A percentile compares a stretch with the other conserved stretches of the same genome.
phyloP scores from a whole-genome alignment of 2,797 vertebrate genomes.

The Acomys russatus region DNA sequence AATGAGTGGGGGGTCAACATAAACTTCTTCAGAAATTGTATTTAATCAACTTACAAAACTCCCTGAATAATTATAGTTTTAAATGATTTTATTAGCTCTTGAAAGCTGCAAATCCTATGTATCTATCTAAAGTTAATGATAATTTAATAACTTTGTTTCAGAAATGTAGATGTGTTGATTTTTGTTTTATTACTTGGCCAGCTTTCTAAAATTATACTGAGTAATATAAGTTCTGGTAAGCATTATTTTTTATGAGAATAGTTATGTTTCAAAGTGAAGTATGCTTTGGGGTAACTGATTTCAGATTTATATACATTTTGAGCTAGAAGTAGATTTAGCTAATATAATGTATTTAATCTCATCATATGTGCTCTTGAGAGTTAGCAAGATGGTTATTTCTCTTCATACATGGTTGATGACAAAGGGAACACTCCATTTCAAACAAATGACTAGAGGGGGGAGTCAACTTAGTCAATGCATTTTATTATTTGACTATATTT shows the following conservation, averaged over 20 bases:
- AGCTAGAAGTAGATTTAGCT: slow-evolving; percentile 1
- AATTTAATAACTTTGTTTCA: neutral
- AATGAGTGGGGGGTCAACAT: slow-evolving; percentile 37
- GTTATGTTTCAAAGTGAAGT: slow-evolving; percentile 43
- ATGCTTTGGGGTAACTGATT: slow-evolving; percentile 11
- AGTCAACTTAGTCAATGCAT: neutral
- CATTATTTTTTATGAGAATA: slow-evolving; percentile 18
- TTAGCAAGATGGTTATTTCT: neutral
- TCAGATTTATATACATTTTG: neutral
- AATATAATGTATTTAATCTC: neutral
- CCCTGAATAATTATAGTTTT: slow-evolving; percentile 47
- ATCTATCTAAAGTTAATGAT: slow-evolving; percentile 23
- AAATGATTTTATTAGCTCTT: slow-evolving; percentile 34
- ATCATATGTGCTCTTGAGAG: neutral
- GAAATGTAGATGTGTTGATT: slow-evolving; percentile 38
- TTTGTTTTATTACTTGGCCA: slow-evolving; percentile 23
- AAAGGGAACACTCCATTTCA: neutral
- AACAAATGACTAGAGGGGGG: slow-evolving; percentile 23
- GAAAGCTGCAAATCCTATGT: neutral
- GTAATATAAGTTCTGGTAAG: neutral
- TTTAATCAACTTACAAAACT: neutral
- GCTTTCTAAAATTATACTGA: neutral
- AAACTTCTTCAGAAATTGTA: slow-evolving; percentile 6
- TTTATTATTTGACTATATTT: slow-evolving; percentile 14
- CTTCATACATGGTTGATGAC: neutral